Evolutionary conservation across 2,888 invertebrate species (phyloP), one percentile per base, ranked within the genome.

Genomic region (Arctia plantaginis): DNA sequence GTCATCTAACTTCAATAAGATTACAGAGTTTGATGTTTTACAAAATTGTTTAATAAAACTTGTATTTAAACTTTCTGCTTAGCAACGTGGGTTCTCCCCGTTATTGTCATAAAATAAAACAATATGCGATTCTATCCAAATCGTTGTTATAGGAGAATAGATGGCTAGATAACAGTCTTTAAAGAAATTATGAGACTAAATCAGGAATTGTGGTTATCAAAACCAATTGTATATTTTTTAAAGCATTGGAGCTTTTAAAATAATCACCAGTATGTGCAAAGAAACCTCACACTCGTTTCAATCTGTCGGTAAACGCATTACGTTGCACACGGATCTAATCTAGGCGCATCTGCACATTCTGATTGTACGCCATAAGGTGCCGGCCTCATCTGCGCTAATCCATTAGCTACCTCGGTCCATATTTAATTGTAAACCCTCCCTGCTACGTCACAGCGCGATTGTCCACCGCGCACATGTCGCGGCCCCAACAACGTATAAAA

Each of bases 371-470:
- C 93, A 93, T 91, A 92, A 93, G 93, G 93, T 92, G 91, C 83
- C 90, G 88, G 86, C 81, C 91, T 92, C 92, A 91, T 92, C 91
- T 90, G 91, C 70, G 70, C 91, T 95, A 94, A 95, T 95, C 94
- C 95, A 95, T 95, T 95, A 95, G 91, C 90, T 91, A 91, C 93
- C 93, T 92, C 92, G 90, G 90, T 89, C 91, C 92, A 94, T 94
- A 94, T 94, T 94, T 94, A 94, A 94, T 94, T 93, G 91, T 82
- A 80, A 83, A 80, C 85, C 87, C 89, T 78, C 79, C 75, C 80
- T 77, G 77, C 85, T 85, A 81, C 82, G 76, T 80, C 77, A 81
- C 88, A 88, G 90, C 91, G 90, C 94, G 92, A 93, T 92, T 92
- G 92, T 93, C 93, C 92, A 80, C 80, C 84, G 90, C 93, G 93